A percentile compares a stretch with the other conserved stretches of the same genome.
Evolutionary conservation across 2,113 vertebrate species (phyloP).

Genomic region (Crotalus viridis): DNA sequence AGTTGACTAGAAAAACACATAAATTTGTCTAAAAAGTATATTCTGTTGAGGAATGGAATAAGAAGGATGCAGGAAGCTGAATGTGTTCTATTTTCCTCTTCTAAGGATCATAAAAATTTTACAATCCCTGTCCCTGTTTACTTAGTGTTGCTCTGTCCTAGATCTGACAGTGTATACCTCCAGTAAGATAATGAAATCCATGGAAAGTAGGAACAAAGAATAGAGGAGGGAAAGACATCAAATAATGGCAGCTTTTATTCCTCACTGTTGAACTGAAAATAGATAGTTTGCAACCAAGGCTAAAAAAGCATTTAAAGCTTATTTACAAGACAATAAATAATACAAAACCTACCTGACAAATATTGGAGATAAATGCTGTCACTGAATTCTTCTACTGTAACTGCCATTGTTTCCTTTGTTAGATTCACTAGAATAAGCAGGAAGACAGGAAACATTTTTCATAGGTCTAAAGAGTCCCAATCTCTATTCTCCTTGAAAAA

Average conservation of each 20-base stretch:
- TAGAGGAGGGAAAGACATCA: conserved; percentile 45
- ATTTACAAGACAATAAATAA: conserved; percentile 64
- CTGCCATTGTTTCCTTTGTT: conserved; percentile 34
- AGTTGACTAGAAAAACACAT: not conserved
- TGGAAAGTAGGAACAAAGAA: conserved; percentile 43
- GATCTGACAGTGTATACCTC: conserved; percentile 54
- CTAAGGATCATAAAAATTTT: conserved; percentile 48
- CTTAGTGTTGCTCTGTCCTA: conserved; percentile 48
- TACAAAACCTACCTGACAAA: conserved; percentile 47
- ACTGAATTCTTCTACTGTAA: conserved; percentile 16
- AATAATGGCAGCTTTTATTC: conserved; percentile 57
- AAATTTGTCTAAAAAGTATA: conserved; percentile 19
- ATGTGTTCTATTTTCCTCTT: conserved; percentile 37
- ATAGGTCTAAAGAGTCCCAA: not conserved
- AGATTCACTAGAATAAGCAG: conserved; percentile 10
- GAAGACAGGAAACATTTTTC: not conserved
- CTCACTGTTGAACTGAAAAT: conserved; percentile 52
- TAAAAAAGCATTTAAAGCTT: conserved; percentile 59
- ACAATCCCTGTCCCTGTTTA: conserved; percentile 44
- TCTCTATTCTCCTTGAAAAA: not conserved
- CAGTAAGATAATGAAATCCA: conserved; percentile 60
- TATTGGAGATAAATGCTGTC: conserved; percentile 40
- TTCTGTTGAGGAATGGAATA: conserved; percentile 14
- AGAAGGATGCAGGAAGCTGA: conserved; percentile 3
- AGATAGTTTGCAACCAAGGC: conserved; percentile 52